A percentile compares a stretch with the other conserved stretches of the same genome.
These are phyloP conservation scores for Drosophila nr. perissopoda DNA, from an alignment of 2,888 invertebrate genomes.

Conservation along the genomic window DNA sequence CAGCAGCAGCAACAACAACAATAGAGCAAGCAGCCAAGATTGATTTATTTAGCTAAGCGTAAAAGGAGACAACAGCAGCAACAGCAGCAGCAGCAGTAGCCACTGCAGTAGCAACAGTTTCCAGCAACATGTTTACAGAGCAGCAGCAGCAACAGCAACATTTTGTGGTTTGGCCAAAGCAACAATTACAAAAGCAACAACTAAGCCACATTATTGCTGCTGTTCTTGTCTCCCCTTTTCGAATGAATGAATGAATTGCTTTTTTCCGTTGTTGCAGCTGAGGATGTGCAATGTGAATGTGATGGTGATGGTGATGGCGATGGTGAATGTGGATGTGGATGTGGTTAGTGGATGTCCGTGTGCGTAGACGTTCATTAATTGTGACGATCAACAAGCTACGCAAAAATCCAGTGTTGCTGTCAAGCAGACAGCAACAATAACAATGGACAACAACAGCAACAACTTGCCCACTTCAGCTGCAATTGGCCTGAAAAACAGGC, in stretches of 20 bases:
- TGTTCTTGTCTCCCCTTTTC: slow-evolving; percentile 57
- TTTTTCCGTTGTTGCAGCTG: slow-evolving; percentile 72
- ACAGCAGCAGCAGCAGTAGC: not conserved
- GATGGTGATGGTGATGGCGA: slow-evolving; percentile 23
- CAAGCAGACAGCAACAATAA: slow-evolving; percentile 44
- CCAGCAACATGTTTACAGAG: slow-evolving; percentile 66
- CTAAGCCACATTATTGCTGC: slow-evolving; percentile 48
- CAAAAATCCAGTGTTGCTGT: slow-evolving; percentile 61
- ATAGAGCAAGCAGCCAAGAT: slow-evolving; percentile 37
- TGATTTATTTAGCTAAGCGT: slow-evolving; percentile 63
- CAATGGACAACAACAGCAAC: slow-evolving; percentile 44
- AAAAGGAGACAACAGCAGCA: slow-evolving; percentile 48
- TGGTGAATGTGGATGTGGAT: slow-evolving; percentile 37
- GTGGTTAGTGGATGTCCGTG: slow-evolving; percentile 68
- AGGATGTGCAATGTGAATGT: slow-evolving; percentile 61
- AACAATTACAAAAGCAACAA: slow-evolving; percentile 65
- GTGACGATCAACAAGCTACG: slow-evolving; percentile 82
- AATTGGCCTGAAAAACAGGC: slow-evolving; percentile 55
- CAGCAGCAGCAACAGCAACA: slow-evolving; percentile 55
- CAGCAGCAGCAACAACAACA: slow-evolving; percentile 48
- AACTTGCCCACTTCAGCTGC: slow-evolving; percentile 38
- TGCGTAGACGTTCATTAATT: slow-evolving; percentile 83
- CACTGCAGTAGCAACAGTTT: slow-evolving; percentile 16
- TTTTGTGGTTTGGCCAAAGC: slow-evolving; percentile 73
- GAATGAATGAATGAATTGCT: slow-evolving; percentile 78